phyloP scores from a whole-genome alignment of 2,113 vertebrate species.

The Origma solitaria region DNA sequence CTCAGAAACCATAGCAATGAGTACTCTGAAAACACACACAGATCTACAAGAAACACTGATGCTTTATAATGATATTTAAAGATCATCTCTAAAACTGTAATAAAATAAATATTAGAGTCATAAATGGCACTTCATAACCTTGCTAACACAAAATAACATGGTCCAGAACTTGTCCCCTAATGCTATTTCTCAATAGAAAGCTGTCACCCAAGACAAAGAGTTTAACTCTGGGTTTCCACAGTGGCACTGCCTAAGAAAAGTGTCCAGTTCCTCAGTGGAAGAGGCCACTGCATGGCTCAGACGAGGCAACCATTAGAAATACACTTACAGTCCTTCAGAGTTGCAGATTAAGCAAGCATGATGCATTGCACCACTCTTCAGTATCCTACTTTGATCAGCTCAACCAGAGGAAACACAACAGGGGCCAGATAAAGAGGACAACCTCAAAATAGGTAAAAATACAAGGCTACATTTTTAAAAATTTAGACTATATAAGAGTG shows the following conservation, averaged over 20 bases:
- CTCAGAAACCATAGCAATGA: background rate
- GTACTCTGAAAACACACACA: background rate
- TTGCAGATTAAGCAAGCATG: background rate
- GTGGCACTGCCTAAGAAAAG: background rate
- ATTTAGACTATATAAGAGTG: background rate
- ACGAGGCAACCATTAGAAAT: background rate
- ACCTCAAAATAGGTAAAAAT: background rate
- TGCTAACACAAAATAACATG: background rate
- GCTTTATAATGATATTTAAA: background rate
- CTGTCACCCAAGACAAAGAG: background rate
- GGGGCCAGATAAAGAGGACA: background rate
- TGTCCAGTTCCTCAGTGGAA: background rate
- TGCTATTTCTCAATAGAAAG: background rate
- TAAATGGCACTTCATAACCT: background rate
- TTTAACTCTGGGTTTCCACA: background rate
- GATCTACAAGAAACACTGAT: background rate
- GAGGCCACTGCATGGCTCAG: background rate
- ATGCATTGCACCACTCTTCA: background rate
- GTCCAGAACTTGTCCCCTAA: background rate
- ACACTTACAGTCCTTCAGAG: background rate
- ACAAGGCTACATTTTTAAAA: background rate
- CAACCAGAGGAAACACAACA: background rate
- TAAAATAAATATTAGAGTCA: background rate
- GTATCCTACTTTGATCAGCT: background rate
- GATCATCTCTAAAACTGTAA: background rate